These are phyloP conservation scores for Eupithecia subfuscata DNA, from an alignment of 2,888 invertebrate genomes.

Conservation along the genomic window DNA sequence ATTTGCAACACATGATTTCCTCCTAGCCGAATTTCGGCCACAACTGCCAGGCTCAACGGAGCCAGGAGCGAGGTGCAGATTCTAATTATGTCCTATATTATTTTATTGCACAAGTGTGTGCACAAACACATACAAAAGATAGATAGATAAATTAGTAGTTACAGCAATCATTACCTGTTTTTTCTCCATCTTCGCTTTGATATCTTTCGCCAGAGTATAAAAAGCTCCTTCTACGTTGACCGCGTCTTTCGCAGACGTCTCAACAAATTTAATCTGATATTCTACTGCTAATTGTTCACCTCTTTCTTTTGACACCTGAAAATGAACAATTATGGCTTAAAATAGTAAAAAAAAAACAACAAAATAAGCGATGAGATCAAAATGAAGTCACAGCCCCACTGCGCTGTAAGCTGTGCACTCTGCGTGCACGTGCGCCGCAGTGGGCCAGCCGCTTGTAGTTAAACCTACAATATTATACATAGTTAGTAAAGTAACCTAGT, in stretches of 20 bases:
- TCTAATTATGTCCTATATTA: too few species aligned
- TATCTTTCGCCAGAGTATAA: slow-evolving; percentile 98
- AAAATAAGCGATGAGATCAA: too few species aligned
- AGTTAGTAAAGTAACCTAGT: neutral
- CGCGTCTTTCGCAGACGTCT: slow-evolving; percentile 99
- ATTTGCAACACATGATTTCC: neutral
- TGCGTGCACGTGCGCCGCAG: too few species aligned
- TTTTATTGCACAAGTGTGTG: too few species aligned
- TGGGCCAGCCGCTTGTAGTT: neutral
- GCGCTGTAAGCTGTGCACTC: too few species aligned
- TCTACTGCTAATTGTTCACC: slow-evolving; percentile 99
- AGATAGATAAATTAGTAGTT: neutral
- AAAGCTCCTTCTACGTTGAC: slow-evolving; percentile 99
- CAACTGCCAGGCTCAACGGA: too few species aligned
- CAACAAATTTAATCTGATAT: slow-evolving; percentile 99
- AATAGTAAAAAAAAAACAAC: neutral
- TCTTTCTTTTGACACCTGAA: slow-evolving; percentile 94
- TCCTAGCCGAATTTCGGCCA: too few species aligned
- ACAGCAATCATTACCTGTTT: slow-evolving; percentile 90
- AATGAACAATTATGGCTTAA: neutral
- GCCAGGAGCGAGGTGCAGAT: too few species aligned
- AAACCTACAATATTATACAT: neutral
- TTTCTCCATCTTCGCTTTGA: slow-evolving; percentile 99
- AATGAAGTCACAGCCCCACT: too few species aligned
- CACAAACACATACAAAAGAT: neutral